A percentile compares a stretch with the other conserved stretches of the same genome.
Evolutionary conservation across 2,888 invertebrate genomes (phyloP).

Genomic region (Meghimatium bilineatum): DNA sequence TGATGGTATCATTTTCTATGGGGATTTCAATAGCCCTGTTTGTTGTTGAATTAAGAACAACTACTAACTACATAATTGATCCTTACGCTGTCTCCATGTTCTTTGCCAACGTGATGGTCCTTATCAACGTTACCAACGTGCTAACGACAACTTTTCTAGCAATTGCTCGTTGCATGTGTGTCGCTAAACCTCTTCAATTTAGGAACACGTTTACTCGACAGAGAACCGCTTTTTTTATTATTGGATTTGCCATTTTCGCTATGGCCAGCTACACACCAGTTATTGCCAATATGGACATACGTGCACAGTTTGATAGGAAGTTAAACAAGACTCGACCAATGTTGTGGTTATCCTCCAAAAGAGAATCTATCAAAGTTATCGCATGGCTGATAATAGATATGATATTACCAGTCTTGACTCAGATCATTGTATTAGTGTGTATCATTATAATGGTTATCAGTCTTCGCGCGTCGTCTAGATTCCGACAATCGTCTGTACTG

Average conservation of each 20-base stretch:
- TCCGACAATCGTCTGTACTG: not conserved
- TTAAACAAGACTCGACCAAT: not conserved
- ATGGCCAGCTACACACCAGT: not conserved
- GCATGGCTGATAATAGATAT: not conserved
- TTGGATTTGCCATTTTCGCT: not conserved
- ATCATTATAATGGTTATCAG: slow-evolving; percentile 17
- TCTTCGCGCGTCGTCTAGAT: slow-evolving; percentile 7
- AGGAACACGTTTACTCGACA: not conserved
- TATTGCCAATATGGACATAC: not conserved
- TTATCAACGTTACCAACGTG: not conserved
- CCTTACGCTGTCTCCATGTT: not conserved
- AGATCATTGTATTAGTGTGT: slow-evolving; percentile 4
- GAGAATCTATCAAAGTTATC: not conserved
- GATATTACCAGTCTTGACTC: not conserved
- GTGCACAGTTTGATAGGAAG: not conserved
- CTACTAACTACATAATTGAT: not conserved
- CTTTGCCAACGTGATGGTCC: not conserved
- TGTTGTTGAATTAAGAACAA: not conserved
- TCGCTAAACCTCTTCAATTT: slow-evolving; percentile 26
- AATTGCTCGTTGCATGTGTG: slow-evolving; percentile 11
- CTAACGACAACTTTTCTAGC: slow-evolving; percentile 25
- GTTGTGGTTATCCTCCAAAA: not conserved
- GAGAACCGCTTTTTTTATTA: not conserved
- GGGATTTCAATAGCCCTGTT: not conserved
- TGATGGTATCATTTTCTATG: not conserved